Evolutionary conservation across 1,140 invertebrate genomes (phyloP).

Genomic region (Lordiphosa collinella): DNA sequence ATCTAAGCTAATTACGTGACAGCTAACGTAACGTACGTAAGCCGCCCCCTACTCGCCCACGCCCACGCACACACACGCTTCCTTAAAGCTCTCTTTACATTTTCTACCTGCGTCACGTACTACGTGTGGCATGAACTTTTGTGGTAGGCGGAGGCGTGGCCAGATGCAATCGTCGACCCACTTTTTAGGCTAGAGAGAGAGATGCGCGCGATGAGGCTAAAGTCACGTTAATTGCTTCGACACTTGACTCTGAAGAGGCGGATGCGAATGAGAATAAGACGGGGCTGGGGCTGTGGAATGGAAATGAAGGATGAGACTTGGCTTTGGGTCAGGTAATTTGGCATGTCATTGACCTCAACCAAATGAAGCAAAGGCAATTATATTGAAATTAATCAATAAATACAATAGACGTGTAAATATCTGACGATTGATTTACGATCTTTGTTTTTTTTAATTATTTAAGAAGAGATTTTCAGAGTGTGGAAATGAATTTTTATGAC

Average conservation of each 20-base stretch:
- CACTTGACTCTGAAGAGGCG: slow-evolving; percentile 51
- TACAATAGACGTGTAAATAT: too few species aligned
- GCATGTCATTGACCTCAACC: too few species aligned
- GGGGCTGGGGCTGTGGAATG: slow-evolving; percentile 7
- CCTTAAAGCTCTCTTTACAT: slow-evolving; percentile 12
- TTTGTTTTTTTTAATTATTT: too few species aligned
- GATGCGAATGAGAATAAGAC: slow-evolving; percentile 26
- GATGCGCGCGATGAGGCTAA: slow-evolving; percentile 12
- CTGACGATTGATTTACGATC: too few species aligned
- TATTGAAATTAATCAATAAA: too few species aligned
- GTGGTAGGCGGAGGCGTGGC: slow-evolving; percentile 37
- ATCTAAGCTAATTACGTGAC: slow-evolving; percentile 75
- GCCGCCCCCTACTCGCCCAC: slow-evolving; percentile 1
- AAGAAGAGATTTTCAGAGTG: too few species aligned
- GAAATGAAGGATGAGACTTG: too few species aligned
- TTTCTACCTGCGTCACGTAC: slow-evolving; percentile 9
- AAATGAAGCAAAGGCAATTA: too few species aligned
- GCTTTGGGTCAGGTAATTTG: too few species aligned
- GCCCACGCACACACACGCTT: neutral
- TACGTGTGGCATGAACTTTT: slow-evolving; percentile 36
- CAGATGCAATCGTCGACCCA: slow-evolving; percentile 47
- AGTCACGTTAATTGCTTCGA: slow-evolving; percentile 69
- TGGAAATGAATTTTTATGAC: too few species aligned
- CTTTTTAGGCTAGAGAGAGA: slow-evolving; percentile 20
- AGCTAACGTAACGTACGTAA: slow-evolving; percentile 16